Evolutionary conservation across 1,140 invertebrate genomes (phyloP).

Genomic region (Aricia agestis): DNA sequence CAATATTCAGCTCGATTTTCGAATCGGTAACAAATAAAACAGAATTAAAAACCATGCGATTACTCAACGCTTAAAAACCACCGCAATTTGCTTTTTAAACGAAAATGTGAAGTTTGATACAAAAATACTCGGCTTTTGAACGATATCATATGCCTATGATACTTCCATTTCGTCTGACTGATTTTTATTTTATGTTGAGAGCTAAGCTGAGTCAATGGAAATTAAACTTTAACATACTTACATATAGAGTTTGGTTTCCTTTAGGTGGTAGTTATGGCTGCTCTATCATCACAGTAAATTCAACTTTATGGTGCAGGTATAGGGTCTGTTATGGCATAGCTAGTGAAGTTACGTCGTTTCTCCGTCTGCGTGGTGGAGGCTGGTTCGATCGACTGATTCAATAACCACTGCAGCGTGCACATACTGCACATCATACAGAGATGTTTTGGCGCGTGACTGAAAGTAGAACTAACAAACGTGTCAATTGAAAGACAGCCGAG

Average conservation of each 20-base stretch:
- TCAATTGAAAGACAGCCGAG: too few relatives aligned
- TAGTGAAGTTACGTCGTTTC: not conserved
- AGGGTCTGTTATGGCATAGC: not conserved
- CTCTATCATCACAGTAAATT: not conserved
- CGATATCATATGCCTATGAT: slow-evolving; percentile 1
- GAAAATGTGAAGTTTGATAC: too few relatives aligned
- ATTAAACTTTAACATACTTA: not conserved
- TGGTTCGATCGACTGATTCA: not conserved
- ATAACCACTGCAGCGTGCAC: not conserved
- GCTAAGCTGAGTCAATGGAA: not conserved
- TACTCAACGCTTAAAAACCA: too few relatives aligned
- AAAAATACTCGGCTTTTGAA: not conserved
- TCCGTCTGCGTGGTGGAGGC: not conserved
- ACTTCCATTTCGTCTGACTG: not conserved
- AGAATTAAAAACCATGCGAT: too few relatives aligned
- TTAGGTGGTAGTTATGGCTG: not conserved
- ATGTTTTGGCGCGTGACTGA: too few relatives aligned
- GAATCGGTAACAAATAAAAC: too few relatives aligned
- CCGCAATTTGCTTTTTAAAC: too few relatives aligned
- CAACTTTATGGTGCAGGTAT: not conserved
- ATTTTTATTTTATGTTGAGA: slow-evolving; percentile 1
- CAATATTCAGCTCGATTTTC: too few relatives aligned
- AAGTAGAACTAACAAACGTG: too few relatives aligned
- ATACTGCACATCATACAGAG: too few relatives aligned
- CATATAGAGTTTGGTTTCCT: not conserved